Conservation (phyloP, 2,888 invertebrate species). For the Lasius fuliginosus region DNA sequence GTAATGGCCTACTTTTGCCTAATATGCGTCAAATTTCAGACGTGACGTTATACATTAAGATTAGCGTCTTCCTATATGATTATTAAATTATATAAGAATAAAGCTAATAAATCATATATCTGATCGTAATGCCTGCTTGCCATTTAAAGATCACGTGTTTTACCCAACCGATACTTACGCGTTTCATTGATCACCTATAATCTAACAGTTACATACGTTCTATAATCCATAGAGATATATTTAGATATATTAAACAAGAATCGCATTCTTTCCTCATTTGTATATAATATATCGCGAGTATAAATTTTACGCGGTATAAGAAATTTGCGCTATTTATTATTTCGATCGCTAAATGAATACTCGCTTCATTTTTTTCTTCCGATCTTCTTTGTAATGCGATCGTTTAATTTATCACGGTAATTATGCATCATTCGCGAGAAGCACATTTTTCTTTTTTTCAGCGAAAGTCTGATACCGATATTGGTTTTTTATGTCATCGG, state of each 20-base stretch:
- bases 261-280: not conserved
- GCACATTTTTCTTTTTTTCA: not conserved
- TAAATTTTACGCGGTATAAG: not conserved
- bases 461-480: not conserved
- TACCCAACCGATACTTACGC: not conserved
- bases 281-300: not conserved
- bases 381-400: not conserved
- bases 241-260: not conserved
- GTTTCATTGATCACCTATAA: slow-evolving; percentile 26
- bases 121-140: not conserved
- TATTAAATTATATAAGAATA: slow-evolving; percentile 35
- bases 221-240: not conserved
- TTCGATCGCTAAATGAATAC: no score
- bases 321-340: not conserved
- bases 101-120: slow-evolving; percentile 23
- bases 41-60: not conserved
- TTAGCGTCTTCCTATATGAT: not conserved
- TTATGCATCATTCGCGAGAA: not conserved
- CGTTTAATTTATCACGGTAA: not conserved
- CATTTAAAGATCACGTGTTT: slow-evolving; percentile 34
- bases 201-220: slow-evolving; percentile 14
- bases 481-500: not conserved
- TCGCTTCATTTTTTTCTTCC: not conserved
- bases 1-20: slow-evolving; percentile 4
- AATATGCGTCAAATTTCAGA: slow-evolving; percentile 22